Conservation (phyloP, 2,888 invertebrate genomes). For the Philereme vetulata region DNA sequence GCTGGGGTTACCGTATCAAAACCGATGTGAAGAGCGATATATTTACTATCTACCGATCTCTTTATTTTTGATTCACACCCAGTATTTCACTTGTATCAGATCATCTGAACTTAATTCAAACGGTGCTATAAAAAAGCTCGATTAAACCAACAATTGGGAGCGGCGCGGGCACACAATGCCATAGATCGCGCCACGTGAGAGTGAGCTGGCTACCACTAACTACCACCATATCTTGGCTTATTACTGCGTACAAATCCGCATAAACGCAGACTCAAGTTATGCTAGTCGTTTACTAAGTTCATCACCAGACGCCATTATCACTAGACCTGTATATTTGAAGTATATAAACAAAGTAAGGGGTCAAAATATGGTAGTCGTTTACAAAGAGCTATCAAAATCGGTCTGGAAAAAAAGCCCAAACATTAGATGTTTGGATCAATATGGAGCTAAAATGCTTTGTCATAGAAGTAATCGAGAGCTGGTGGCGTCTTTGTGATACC, state of each 20-base stretch:
- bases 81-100: slow-evolving; percentile 35
- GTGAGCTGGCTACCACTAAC: slow-evolving; percentile 48
- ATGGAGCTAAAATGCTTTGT: slow-evolving; percentile 82
- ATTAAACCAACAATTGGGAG: slow-evolving; percentile 80
- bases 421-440: slow-evolving; percentile 79
- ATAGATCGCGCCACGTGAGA: slow-evolving; percentile 77
- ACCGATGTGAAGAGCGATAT: no score
- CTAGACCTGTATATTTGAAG: slow-evolving; percentile 1
- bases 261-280: slow-evolving; percentile 37
- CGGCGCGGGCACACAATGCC: slow-evolving; percentile 67
- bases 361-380: slow-evolving; percentile 50
- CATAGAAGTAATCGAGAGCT: slow-evolving; percentile 82
- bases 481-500: slow-evolving; percentile 79
- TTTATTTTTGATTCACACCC: not conserved
- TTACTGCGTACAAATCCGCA: slow-evolving; percentile 12
- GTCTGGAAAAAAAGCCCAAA: slow-evolving; percentile 48
- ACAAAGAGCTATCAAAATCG: slow-evolving; percentile 50
- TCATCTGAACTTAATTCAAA: slow-evolving; percentile 48
- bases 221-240: slow-evolving; percentile 43
- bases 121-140: slow-evolving; percentile 66
- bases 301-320: slow-evolving; percentile 41
- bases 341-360: slow-evolving; percentile 16
- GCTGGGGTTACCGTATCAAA: no score
- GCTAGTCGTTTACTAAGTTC: slow-evolving; percentile 50
- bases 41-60: no score